Evolutionary conservation across 2,888 invertebrate species (phyloP).

Genomic region (Macropis europaea): DNA sequence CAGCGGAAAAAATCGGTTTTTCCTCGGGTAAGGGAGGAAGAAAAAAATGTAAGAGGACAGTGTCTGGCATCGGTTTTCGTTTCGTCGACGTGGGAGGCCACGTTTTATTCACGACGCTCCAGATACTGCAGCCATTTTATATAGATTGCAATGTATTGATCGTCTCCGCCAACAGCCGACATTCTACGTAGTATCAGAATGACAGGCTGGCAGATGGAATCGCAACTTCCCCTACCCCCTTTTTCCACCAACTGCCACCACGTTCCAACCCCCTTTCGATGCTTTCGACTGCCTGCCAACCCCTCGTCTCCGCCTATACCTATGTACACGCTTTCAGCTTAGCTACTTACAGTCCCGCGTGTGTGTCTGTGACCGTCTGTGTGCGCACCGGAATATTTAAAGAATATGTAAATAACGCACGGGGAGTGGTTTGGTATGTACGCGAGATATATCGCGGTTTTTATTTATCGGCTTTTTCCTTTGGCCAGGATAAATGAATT

Average conservation of each 20-base stretch:
- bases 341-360: constrained; percentile 40
- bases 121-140: constrained; percentile 78
- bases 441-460: constrained; percentile 40
- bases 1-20: too few relatives aligned
- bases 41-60: too few relatives aligned
- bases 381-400: constrained; percentile 14
- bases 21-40: too few relatives aligned
- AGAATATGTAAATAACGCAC: constrained; percentile 50
- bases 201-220: constrained; percentile 82
- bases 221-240: constrained; percentile 75
- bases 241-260: constrained; percentile 70
- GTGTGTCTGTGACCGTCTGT: constrained; percentile 80
- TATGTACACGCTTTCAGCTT: constrained; percentile 63
- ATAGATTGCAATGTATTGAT: constrained; percentile 80
- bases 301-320: constrained; percentile 73
- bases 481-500: constrained; percentile 34
- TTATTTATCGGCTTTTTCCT: constrained; percentile 17
- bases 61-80: constrained; percentile 32
- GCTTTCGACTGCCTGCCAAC: constrained; percentile 71
- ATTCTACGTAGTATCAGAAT: constrained; percentile 78
- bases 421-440: constrained; percentile 44
- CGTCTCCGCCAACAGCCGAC: constrained; percentile 75
- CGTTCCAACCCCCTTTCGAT: constrained; percentile 71
- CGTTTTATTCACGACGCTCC: constrained; percentile 63
- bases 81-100: constrained; percentile 26